Evolutionary conservation across 2,888 invertebrate species (phyloP).

Genomic region (Caenorhabditis becei): DNA sequence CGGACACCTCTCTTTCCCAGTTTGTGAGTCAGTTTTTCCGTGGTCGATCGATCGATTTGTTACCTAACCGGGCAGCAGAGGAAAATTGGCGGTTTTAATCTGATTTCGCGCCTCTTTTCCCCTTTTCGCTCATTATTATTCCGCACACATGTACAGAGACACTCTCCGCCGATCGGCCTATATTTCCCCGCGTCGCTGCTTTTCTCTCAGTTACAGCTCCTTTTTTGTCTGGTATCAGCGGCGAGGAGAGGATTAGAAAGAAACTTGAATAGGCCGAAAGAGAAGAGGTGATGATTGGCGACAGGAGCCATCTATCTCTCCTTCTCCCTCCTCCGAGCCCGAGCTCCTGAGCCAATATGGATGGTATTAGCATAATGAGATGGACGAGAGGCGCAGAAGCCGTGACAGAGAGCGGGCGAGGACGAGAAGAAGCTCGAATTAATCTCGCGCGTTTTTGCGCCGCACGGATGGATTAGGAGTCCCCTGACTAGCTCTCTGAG

Average conservation of each 20-base stretch:
- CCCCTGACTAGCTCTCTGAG: slow-evolving; percentile 18
- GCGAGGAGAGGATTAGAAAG: slow-evolving; percentile 29
- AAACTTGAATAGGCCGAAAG: slow-evolving; percentile 39
- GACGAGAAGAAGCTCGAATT: slow-evolving; percentile 44
- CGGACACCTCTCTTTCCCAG: slow-evolving; percentile 19
- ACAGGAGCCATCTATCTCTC: slow-evolving; percentile 1
- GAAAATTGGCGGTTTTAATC: slow-evolving; percentile 39
- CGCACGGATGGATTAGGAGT: slow-evolving; percentile 44
- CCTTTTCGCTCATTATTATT: slow-evolving; percentile 41
- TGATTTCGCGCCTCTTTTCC: slow-evolving; percentile 40
- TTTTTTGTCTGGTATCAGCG: slow-evolving; percentile 12
- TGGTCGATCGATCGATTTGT: slow-evolving; percentile 43
- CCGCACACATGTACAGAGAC: slow-evolving; percentile 16
- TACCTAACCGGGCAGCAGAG: slow-evolving; percentile 19
- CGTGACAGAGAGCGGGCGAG: slow-evolving; percentile 2
- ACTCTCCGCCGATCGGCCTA: not conserved
- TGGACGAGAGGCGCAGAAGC: slow-evolving; percentile 34
- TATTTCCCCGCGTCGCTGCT: not conserved
- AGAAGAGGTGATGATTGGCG: slow-evolving; percentile 37
- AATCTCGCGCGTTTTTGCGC: slow-evolving; percentile 31
- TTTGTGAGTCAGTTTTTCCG: slow-evolving; percentile 8
- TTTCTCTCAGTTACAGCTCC: slow-evolving; percentile 2
- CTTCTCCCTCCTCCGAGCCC: slow-evolving; percentile 2
- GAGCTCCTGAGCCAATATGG: slow-evolving; percentile 28
- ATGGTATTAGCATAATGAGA: slow-evolving; percentile 48